phyloP scores from a whole-genome alignment of 1,140 invertebrate genomes.

The Lasaia peninsularis region DNA sequence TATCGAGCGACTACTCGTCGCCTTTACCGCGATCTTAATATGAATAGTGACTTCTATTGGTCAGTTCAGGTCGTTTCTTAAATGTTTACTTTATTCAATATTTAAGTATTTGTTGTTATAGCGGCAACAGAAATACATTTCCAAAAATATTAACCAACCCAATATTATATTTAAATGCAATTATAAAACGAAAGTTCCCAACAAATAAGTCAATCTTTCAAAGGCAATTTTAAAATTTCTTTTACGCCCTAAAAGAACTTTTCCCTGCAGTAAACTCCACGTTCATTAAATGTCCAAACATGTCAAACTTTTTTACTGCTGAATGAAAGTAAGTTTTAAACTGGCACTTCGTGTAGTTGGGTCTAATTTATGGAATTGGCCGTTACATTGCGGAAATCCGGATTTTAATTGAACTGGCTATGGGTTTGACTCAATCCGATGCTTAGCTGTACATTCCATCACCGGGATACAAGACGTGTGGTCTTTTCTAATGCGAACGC shows the following conservation, averaged over 20 bases:
- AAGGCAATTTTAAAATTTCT: conserved; percentile 3
- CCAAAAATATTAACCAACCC: too few relatives aligned
- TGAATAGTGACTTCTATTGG: too few relatives aligned
- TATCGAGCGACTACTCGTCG: too few relatives aligned
- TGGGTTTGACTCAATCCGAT: background rate
- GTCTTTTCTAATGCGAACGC: too few relatives aligned
- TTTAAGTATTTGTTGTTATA: too few relatives aligned
- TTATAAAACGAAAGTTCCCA: conserved; percentile 2
- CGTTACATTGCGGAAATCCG: background rate
- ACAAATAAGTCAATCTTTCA: conserved; percentile 5
- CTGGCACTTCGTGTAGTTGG: conserved; percentile 10
- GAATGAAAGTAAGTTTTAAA: conserved; percentile 13
- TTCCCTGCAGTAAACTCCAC: conserved; percentile 8
- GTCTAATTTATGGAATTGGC: conserved; percentile 10
- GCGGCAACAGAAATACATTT: too few relatives aligned
- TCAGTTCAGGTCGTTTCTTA: too few relatives aligned
- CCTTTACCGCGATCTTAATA: too few relatives aligned
- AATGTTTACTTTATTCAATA: too few relatives aligned
- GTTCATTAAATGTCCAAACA: conserved; percentile 13
- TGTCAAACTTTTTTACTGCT: conserved; percentile 11
- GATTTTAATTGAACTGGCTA: background rate
- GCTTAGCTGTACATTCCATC: background rate
- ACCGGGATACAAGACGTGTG: too few relatives aligned
- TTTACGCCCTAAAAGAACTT: conserved; percentile 10
- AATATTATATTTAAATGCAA: background rate